Evolutionary conservation across 2,113 vertebrate genomes (phyloP).

Genomic region (Trogon melanurus): DNA sequence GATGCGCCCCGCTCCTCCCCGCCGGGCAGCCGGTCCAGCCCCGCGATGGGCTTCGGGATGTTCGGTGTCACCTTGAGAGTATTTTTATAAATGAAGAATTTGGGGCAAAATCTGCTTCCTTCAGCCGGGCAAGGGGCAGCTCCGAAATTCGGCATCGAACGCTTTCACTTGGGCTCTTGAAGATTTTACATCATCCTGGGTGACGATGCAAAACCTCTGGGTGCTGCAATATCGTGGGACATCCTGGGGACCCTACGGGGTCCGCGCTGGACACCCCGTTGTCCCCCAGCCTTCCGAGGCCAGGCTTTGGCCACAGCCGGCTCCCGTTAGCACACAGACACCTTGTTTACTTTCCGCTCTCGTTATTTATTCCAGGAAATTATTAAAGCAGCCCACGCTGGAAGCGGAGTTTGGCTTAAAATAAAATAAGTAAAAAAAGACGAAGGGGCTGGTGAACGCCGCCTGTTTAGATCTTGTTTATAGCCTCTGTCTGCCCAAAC

Average conservation of each 20-base stretch:
- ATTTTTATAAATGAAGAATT: neutral
- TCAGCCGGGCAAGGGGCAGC: rapidly evolving
- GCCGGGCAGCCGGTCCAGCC: rapidly evolving
- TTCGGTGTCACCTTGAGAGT: rapidly evolving
- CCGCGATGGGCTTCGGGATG: rapidly evolving
- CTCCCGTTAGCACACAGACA: neutral
- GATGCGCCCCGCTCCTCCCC: neutral
- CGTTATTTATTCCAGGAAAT: slow-evolving; percentile 65
- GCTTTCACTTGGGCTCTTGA: neutral
- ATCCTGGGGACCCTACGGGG: neutral
- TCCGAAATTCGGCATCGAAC: rapidly evolving
- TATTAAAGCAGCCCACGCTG: slow-evolving; percentile 50
- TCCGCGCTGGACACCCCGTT: neutral
- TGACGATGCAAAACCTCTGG: neutral
- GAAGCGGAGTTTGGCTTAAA: slow-evolving; percentile 19
- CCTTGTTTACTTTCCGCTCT: slow-evolving; percentile 51
- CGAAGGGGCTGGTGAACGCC: rapidly evolving
- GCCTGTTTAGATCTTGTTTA: neutral
- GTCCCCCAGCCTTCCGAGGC: neutral
- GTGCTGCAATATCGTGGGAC: rapidly evolving
- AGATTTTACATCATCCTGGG: neutral
- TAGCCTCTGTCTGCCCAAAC: neutral
- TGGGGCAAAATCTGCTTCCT: neutral
- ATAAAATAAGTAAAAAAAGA: neutral
- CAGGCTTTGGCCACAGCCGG: neutral